phyloP scores from a whole-genome alignment of 2,113 vertebrate species.

The Coryphaenoides rupestris region DNA sequence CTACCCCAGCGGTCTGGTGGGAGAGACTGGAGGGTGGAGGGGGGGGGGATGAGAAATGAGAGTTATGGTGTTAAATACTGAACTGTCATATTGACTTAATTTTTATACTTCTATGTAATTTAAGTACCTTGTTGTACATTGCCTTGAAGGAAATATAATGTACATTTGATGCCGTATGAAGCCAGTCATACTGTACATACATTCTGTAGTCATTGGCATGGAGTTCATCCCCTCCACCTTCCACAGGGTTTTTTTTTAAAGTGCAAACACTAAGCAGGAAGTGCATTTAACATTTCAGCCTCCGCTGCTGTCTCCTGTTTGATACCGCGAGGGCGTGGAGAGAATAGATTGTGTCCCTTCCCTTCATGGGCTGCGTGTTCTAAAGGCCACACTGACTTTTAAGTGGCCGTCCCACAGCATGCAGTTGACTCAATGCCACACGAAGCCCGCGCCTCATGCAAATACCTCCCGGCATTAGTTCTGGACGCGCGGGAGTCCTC shows the following conservation, averaged over 20 bases:
- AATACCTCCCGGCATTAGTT: slow-evolving; percentile 19
- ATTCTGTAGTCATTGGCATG: too few relatives aligned
- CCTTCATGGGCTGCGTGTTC: background rate
- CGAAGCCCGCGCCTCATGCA: slow-evolving; percentile 27
- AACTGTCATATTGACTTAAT: too few relatives aligned
- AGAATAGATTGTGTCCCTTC: slow-evolving; percentile 16
- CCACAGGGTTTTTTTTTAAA: too few relatives aligned
- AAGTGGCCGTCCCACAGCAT: slow-evolving; percentile 5
- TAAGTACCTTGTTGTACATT: too few relatives aligned
- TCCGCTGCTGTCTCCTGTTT: slow-evolving; percentile 30
- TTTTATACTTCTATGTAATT: too few relatives aligned
- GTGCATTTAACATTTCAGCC: slow-evolving; percentile 35
- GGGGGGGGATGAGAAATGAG: slow-evolving; percentile 39
- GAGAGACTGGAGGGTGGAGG: slow-evolving; percentile 13
- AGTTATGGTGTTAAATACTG: slow-evolving; percentile 12
- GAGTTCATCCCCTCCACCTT: too few relatives aligned
- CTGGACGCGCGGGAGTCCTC: background rate
- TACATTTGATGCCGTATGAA: too few relatives aligned
- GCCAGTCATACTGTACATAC: too few relatives aligned
- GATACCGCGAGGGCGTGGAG: slow-evolving; percentile 9
- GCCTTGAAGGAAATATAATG: too few relatives aligned
- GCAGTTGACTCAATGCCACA: slow-evolving; percentile 14
- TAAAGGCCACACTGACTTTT: slow-evolving; percentile 20
- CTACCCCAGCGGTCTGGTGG: slow-evolving; percentile 66
- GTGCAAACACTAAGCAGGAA: too few relatives aligned